Base-by-base conservation (phyloP, 2,888 invertebrate genomes). In the Patella caerulea region DNA sequence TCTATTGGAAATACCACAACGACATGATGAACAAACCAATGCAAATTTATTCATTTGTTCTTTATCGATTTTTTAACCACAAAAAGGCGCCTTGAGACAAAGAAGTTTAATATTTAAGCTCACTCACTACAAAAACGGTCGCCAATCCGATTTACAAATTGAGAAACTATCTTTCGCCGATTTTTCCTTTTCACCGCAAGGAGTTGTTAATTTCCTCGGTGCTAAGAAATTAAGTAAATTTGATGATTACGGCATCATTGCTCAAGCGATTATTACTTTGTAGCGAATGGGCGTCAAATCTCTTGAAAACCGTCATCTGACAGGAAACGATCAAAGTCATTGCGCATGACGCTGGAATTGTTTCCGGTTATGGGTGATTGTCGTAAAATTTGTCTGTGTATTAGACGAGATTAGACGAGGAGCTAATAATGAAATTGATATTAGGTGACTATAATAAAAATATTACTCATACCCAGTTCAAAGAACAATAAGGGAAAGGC, bases 31-130 rank as follows among this genome's bases (percentile, higher is more conserved):
- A 65, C 65, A 65, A 65, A 65, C 65, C 65, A 65, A 65, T 65
- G 65, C 65, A 65, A 65, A 65, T 65, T 65, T 65, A 65, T 65
- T 65, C 65, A 65, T 65, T 65, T 65, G 65, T 65, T 65, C 65
- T 65, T 19, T 65, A 65, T 65, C 65, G 65, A 65, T 65, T 65
- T 65, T 65, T 19, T 65, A 65, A 65, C 65, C 65, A 65, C 65
- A 65, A 65, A 65, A 65, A 65, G 65, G 65, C 65, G 65, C 65
- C 65, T 65, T 65, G 65, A 65, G 65, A 65, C 65, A 65, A 65
- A 65, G 65, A 65, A 65, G 24, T 24, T 24, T 12, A 65, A 24
- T 65, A 65, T 65, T 65, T 65, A 65, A 65, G 65, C 65, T 24
- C 65, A 24, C 65, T 65, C 65, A 65, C 65, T 24, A 65, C 19